Conservation (phyloP, 2,113 vertebrate species). For the Oncorhynchus kisutch region DNA sequence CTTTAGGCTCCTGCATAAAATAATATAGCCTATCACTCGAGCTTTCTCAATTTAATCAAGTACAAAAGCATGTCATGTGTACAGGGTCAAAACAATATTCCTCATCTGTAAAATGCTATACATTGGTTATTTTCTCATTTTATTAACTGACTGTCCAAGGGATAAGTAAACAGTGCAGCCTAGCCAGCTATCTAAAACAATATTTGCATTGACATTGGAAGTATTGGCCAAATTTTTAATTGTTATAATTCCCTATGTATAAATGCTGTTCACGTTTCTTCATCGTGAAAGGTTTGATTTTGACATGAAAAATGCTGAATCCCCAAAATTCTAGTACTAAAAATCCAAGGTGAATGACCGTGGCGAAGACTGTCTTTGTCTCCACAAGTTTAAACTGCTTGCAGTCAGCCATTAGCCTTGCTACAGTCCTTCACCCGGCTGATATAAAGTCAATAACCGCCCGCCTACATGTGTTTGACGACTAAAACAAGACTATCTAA, state of each 20-base stretch:
- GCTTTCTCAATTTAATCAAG: no score
- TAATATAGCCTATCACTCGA: background rate
- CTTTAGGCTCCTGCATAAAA: background rate
- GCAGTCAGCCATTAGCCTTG: slow-evolving; percentile 71
- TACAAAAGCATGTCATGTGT: background rate
- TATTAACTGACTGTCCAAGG: background rate
- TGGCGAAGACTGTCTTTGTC: slow-evolving; percentile 74
- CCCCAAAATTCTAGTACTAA: slow-evolving; percentile 13
- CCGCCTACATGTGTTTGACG: background rate
- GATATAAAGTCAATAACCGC: slow-evolving; percentile 31
- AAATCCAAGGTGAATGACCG: slow-evolving; percentile 68
- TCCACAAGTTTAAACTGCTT: slow-evolving; percentile 63
- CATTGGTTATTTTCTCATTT: background rate
- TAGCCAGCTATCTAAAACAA: background rate
- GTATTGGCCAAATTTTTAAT: background rate
- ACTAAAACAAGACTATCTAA: background rate
- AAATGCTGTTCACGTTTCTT: background rate
- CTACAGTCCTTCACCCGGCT: slow-evolving; percentile 61
- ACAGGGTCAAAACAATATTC: background rate
- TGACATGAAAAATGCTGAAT: slow-evolving; percentile 15
- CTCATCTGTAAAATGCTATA: background rate
- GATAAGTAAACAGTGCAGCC: background rate
- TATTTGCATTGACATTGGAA: background rate
- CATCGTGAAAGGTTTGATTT: slow-evolving; percentile 4
- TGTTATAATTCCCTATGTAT: no score